These are phyloP conservation scores for Caenorhabditis drosophilae DNA, from an alignment of 2,888 invertebrate genomes.

Conservation along the genomic window DNA sequence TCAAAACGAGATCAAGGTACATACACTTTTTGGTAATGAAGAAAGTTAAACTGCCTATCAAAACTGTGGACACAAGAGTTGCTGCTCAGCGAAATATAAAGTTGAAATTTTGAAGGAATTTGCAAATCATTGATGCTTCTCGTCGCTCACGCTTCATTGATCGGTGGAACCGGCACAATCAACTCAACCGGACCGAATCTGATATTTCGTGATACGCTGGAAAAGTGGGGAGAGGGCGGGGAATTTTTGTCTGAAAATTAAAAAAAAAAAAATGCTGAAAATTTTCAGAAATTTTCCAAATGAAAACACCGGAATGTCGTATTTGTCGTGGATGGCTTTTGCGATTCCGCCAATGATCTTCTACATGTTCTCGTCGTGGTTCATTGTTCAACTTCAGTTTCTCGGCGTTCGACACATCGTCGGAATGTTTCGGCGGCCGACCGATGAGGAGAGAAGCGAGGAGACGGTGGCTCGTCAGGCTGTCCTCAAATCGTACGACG, in stretches of 20 bases:
- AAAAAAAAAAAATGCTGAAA: background rate
- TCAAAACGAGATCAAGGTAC: background rate
- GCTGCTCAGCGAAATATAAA: background rate
- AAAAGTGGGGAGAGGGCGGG: slow-evolving; percentile 23
- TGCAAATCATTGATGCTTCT: slow-evolving; percentile 57
- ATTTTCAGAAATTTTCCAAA: slow-evolving; percentile 45
- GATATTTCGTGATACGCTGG: slow-evolving; percentile 43
- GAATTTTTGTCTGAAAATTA: background rate
- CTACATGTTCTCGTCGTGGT: slow-evolving; percentile 58
- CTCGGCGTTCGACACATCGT: slow-evolving; percentile 43
- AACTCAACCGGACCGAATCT: slow-evolving; percentile 58
- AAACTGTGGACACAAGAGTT: background rate
- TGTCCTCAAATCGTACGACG: slow-evolving; percentile 43
- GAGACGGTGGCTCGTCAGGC: slow-evolving; percentile 37
- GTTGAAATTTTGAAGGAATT: slow-evolving; percentile 33
- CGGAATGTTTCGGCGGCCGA: slow-evolving; percentile 38
- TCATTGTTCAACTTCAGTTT: slow-evolving; percentile 56
- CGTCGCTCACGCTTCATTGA: slow-evolving; percentile 56
- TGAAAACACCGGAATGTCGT: slow-evolving; percentile 50
- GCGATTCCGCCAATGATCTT: slow-evolving; percentile 56
- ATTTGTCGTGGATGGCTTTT: slow-evolving; percentile 58
- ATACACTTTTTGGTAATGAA: background rate
- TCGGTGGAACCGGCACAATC: slow-evolving; percentile 60
- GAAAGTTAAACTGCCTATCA: background rate
- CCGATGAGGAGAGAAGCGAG: slow-evolving; percentile 44